Evolutionary conservation across 1,140 invertebrate species (phyloP), one percentile per base, ranked within the genome.

Genomic region (Choristoneura fumiferana): DNA sequence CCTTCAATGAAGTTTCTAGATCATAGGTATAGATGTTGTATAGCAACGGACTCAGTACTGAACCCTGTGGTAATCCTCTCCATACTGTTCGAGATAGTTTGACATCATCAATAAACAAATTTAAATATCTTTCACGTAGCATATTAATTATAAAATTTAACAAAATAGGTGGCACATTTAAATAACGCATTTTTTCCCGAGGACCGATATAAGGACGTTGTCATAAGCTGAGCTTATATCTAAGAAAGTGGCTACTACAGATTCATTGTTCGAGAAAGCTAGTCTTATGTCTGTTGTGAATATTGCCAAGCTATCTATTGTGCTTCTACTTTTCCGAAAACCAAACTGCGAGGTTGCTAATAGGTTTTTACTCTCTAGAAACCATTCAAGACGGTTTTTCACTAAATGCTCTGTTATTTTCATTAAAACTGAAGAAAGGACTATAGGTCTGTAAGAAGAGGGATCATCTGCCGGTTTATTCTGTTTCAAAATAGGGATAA

Each of bases 381-480:
- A 70, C 71, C 71, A 70, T 60, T 69, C 70, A 35, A 73, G 14
- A 4, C 65, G 35, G 22, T 61, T 65, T 61, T 71, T 71, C 8
- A 68, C 34, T 34, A 71, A 39, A 37, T 68, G 63, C 54, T 68
- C 68, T 1, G 29, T n/a, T 49, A 73, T 22, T 60, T 73, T 73
- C 12, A 38, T 8, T 14, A 70, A 35, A 5, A 57, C 54, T n/a
- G 64, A 58, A 12, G 71, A 68, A n/a, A 73, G 54, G 22, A 55
- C 68, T 36, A 71, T 71, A 9, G 71, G 68, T 9, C 68, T 35
- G 13, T 66, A 73, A 9, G 63, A 71, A n/a, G 4, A 0, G 12
- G 52, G 12, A 34, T 70, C 36, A 6, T 33, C 45, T 10, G 67
- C 34, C 12, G n/a, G 8, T 66, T 73, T 73, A 39, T 55, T 22